Conservation (phyloP, 1,140 invertebrate species). For the Temnothorax curvispinosus region DNA sequence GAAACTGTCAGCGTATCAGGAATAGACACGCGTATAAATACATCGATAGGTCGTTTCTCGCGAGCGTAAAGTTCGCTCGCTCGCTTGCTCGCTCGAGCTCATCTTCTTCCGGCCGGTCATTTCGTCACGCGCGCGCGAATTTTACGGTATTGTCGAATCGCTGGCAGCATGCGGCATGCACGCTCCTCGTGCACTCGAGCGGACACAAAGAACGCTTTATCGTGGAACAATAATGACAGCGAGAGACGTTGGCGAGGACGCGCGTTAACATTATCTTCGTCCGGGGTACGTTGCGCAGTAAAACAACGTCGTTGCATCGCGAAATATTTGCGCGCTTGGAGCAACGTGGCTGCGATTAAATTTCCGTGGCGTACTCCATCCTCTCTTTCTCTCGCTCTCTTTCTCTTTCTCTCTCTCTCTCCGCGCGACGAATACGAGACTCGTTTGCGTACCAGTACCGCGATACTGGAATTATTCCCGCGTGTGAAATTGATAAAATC, state of each 20-base stretch:
- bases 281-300: slow-evolving; percentile 22
- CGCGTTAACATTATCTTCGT: slow-evolving; percentile 40
- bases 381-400: neutral
- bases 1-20: slow-evolving; percentile 14
- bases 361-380: slow-evolving; percentile 21
- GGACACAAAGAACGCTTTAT: slow-evolving; percentile 68
- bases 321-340: slow-evolving; percentile 44
- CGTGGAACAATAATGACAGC: slow-evolving; percentile 46
- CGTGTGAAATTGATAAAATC: slow-evolving; percentile 58
- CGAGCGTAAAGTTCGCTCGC: slow-evolving; percentile 39
- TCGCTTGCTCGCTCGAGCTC: slow-evolving; percentile 11
- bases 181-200: neutral
- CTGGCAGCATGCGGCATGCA: neutral
- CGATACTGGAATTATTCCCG: slow-evolving; percentile 50
- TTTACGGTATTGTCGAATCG: slow-evolving; percentile 64
- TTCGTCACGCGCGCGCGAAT: slow-evolving; percentile 71
- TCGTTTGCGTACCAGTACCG: slow-evolving; percentile 21
- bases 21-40: neutral
- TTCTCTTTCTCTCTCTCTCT: neutral
- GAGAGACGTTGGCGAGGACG: slow-evolving; percentile 24
- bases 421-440: slow-evolving; percentile 29
- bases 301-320: slow-evolving; percentile 49
- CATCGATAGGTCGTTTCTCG: slow-evolving; percentile 48
- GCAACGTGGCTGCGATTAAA: slow-evolving; percentile 46
- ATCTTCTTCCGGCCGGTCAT: slow-evolving; percentile 57